phyloP scores from a whole-genome alignment of 2,888 invertebrate genomes.

The Leistus spinibarbis region DNA sequence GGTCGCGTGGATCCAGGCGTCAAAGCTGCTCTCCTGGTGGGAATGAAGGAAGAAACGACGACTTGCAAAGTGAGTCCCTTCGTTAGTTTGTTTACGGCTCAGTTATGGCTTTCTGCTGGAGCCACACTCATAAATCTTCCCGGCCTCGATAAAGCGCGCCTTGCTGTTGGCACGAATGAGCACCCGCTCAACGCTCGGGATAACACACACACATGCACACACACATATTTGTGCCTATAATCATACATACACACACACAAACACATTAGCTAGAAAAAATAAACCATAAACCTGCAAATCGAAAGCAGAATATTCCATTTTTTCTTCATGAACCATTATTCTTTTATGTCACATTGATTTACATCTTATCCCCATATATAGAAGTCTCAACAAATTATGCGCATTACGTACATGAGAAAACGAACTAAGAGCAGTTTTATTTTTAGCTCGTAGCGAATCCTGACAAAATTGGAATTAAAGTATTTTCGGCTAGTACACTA shows the following conservation, averaged over 20 bases:
- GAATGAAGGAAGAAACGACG: background rate
- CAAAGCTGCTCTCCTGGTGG: background rate
- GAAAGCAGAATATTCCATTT: background rate
- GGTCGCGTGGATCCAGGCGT: background rate
- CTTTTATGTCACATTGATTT: background rate
- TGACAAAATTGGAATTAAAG: too few relatives aligned
- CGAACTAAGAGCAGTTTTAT: background rate
- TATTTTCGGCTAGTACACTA: too few relatives aligned
- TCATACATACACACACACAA: background rate
- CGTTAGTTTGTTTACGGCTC: constrained; percentile 38
- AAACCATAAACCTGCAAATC: background rate
- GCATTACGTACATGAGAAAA: background rate
- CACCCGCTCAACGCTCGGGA: constrained; percentile 10
- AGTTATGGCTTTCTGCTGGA: constrained; percentile 37
- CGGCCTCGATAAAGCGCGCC: constrained; percentile 25
- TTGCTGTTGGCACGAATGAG: constrained; percentile 22
- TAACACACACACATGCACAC: constrained; percentile 1
- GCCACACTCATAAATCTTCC: constrained; percentile 26
- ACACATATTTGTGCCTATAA: background rate
- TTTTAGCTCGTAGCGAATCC: background rate
- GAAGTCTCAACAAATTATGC: background rate
- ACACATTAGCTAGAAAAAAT: background rate
- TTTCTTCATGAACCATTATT: background rate
- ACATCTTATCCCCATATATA: background rate
- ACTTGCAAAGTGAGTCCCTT: constrained; percentile 2